Conservation (phyloP, 2,888 invertebrate genomes). For the Tinea pellionella region DNA sequence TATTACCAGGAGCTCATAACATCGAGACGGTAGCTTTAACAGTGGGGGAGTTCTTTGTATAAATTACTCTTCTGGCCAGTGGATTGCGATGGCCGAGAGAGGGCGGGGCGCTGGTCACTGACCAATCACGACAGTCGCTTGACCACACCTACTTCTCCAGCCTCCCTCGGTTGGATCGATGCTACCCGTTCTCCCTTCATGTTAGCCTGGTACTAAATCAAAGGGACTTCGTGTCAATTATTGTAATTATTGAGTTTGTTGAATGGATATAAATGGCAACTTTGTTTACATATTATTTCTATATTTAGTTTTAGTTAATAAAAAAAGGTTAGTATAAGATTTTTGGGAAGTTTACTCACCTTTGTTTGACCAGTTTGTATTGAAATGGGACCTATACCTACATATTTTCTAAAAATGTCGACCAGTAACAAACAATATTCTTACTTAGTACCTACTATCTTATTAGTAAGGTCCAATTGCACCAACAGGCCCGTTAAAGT, state of each 20-base stretch:
- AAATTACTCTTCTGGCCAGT: constrained; percentile 14
- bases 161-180: constrained; percentile 14
- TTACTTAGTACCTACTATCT: no score
- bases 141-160: constrained; percentile 21
- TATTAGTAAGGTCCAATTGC: no score
- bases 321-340: no score
- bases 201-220: constrained; percentile 22
- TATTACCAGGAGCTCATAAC: not conserved
- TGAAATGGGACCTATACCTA: no score
- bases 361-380: no score
- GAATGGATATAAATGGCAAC: no score
- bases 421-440: no score
- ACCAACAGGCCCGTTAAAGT: no score
- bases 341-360: no score
- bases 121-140: constrained; percentile 29
- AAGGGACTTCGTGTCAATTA: constrained; percentile 23
- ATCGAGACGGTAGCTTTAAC: not conserved
- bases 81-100: constrained; percentile 17
- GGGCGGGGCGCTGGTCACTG: constrained; percentile 23
- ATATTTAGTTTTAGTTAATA: no score
- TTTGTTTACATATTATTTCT: no score
- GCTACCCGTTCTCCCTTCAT: constrained; percentile 20
- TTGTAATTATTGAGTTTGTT: constrained; percentile 1
- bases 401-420: no score
- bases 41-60: not conserved